phyloP scores from a whole-genome alignment of 1,140 invertebrate genomes.

The Drosophila sp. region DNA sequence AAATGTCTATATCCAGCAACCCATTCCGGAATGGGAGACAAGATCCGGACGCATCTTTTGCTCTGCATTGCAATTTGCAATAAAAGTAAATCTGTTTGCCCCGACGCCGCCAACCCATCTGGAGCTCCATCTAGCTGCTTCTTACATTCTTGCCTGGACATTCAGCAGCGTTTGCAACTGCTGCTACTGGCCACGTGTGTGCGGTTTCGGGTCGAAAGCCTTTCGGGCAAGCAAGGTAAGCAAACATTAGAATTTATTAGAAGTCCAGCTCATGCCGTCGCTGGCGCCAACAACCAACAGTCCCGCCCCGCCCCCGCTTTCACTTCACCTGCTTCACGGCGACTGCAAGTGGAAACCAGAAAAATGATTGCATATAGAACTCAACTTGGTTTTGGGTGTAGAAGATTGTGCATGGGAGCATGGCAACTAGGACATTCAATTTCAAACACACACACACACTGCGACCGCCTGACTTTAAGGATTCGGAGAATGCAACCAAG shows the following conservation, averaged over 20 bases:
- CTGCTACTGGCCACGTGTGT: conserved; percentile 38
- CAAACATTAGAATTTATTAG: conserved; percentile 79
- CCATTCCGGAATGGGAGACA: background rate
- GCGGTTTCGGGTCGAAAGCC: conserved; percentile 67
- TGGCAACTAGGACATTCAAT: conserved; percentile 53
- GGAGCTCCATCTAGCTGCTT: conserved; percentile 25
- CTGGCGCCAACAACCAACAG: background rate
- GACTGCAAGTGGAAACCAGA: conserved; percentile 21
- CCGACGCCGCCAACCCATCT: conserved; percentile 4
- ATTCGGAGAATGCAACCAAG: too few species aligned
- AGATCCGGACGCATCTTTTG: conserved; percentile 36
- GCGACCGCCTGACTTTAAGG: too few species aligned
- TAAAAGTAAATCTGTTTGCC: conserved; percentile 69
- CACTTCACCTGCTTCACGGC: conserved; percentile 17
- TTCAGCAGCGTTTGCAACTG: conserved; percentile 15
- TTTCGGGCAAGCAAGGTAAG: conserved; percentile 74
- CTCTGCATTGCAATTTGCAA: conserved; percentile 70
- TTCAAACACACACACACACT: conserved; percentile 30
- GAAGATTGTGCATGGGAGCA: background rate
- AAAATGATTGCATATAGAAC: conserved; percentile 76
- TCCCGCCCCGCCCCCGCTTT: background rate
- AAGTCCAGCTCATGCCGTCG: conserved; percentile 57
- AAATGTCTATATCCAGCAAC: conserved; percentile 68
- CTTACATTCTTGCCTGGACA: conserved; percentile 34
- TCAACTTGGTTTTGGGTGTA: conserved; percentile 47